phyloP scores from a whole-genome alignment of 35 echinoderm and acorn worm species.

The Strongylocentrotus purpuratus region DNA sequence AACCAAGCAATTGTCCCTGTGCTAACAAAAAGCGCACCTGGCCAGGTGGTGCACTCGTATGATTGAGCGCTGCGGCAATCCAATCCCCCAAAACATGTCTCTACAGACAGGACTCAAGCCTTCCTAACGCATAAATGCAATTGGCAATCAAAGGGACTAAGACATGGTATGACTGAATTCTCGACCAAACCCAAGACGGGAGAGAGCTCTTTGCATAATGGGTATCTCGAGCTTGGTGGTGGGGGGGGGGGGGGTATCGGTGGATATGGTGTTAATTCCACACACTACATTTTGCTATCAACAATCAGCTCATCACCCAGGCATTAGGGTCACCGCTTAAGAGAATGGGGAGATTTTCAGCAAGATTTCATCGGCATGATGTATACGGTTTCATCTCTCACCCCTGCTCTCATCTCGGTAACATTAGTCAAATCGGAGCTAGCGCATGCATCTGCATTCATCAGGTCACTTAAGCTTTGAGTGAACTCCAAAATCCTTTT shows the following conservation, averaged over 20 bases:
- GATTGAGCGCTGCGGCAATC: constrained; percentile 48
- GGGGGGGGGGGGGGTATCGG: constrained; percentile 23
- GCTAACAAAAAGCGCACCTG: constrained; percentile 54
- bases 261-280: constrained; percentile 28
- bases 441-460: constrained; percentile 48
- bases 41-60: constrained; percentile 41
- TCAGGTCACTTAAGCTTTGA: constrained; percentile 40
- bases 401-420: constrained; percentile 5
- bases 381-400: constrained; percentile 26
- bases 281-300: constrained; percentile 29
- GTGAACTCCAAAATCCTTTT: neutral
- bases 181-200: neutral
- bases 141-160: constrained; percentile 47
- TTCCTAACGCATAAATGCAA: constrained; percentile 49
- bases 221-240: neutral
- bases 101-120: constrained; percentile 46
- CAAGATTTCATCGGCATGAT: constrained; percentile 32
- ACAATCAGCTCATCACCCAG: constrained; percentile 34
- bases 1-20: constrained; percentile 54
- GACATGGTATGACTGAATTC: constrained; percentile 48
- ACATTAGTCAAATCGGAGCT: constrained; percentile 25
- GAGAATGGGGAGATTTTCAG: neutral
- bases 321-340: neutral
- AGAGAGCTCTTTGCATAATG: constrained; percentile 41
- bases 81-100: constrained; percentile 54